Conservation (phyloP, 2,888 invertebrate genomes). For the Bimastos eiseni region DNA sequence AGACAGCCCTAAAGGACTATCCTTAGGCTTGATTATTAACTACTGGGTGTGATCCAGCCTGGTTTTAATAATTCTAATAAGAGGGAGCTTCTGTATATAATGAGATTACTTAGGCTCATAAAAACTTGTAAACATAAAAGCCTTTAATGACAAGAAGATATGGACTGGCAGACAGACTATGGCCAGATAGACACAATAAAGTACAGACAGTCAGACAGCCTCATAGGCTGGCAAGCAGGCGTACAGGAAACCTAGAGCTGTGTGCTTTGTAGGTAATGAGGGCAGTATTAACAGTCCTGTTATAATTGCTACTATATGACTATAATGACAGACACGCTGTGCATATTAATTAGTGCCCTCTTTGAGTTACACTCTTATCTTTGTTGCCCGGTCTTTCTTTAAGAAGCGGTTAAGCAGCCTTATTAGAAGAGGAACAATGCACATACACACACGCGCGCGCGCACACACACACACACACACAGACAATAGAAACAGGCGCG, state of each 20-base stretch:
- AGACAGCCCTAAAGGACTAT: not conserved
- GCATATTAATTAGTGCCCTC: conserved; percentile 13
- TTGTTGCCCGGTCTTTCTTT: not conserved
- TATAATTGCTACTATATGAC: not conserved
- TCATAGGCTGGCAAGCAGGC: not conserved
- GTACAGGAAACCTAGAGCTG: not conserved
- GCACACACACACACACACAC: not conserved
- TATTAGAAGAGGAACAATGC: no score
- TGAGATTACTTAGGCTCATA: not conserved
- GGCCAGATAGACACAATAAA: not conserved
- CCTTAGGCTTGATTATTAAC: not conserved
- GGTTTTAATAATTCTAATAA: conserved; percentile 13
- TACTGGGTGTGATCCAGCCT: conserved; percentile 13
- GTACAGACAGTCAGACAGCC: not conserved
- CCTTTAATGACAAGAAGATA: conserved; percentile 3
- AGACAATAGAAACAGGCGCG: not conserved
- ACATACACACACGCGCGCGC: not conserved
- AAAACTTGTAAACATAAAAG: conserved; percentile 13
- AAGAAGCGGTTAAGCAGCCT: not conserved
- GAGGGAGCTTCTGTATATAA: not conserved
- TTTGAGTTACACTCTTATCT: conserved; percentile 2
- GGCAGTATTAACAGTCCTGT: not conserved
- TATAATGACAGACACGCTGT: not conserved
- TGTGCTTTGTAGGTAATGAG: conserved; percentile 13
- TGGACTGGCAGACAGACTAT: not conserved